These are phyloP conservation scores for Oscheius sp. DNA, from an alignment of 2,888 invertebrate species.

Conservation along the genomic window DNA sequence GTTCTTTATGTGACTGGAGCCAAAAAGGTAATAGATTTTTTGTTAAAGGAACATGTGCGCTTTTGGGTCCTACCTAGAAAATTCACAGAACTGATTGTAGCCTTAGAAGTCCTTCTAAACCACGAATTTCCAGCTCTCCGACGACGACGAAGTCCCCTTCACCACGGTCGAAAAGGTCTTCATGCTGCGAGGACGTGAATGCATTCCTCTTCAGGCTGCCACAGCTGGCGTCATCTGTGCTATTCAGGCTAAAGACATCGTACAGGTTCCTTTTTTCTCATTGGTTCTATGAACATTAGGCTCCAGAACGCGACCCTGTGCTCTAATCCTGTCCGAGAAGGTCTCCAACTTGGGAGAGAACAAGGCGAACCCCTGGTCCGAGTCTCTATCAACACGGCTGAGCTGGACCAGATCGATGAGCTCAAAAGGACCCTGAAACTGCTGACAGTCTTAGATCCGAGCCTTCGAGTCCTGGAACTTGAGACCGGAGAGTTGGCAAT, in stretches of 20 bases:
- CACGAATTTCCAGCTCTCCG: slow-evolving; percentile 24
- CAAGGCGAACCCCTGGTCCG: slow-evolving; percentile 85
- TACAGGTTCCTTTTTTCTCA: slow-evolving; percentile 37
- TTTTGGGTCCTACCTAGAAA: not conserved
- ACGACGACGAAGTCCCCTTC: slow-evolving; percentile 20
- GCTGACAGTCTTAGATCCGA: slow-evolving; percentile 62
- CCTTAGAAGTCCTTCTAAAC: not conserved
- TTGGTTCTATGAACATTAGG: not conserved
- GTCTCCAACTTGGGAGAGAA: slow-evolving; percentile 80
- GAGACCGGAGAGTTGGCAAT: slow-evolving; percentile 95
- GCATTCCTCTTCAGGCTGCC: slow-evolving; percentile 81
- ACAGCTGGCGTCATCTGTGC: slow-evolving; percentile 65
- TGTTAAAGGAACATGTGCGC: not conserved
- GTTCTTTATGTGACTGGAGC: slow-evolving; percentile 32
- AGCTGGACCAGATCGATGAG: slow-evolving; percentile 60
- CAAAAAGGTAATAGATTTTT: slow-evolving; percentile 4
- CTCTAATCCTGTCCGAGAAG: slow-evolving; percentile 78
- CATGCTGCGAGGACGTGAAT: slow-evolving; percentile 90
- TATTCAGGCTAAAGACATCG: slow-evolving; percentile 52
- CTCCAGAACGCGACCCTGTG: slow-evolving; percentile 87
- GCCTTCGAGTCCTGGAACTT: slow-evolving; percentile 79
- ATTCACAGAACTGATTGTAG: not conserved
- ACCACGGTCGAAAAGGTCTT: slow-evolving; percentile 78
- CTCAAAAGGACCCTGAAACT: slow-evolving; percentile 60
- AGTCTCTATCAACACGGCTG: slow-evolving; percentile 88